Evolutionary conservation across 2,797 vertebrate species (phyloP).

Genomic region (Babyrousa celebensis): DNA sequence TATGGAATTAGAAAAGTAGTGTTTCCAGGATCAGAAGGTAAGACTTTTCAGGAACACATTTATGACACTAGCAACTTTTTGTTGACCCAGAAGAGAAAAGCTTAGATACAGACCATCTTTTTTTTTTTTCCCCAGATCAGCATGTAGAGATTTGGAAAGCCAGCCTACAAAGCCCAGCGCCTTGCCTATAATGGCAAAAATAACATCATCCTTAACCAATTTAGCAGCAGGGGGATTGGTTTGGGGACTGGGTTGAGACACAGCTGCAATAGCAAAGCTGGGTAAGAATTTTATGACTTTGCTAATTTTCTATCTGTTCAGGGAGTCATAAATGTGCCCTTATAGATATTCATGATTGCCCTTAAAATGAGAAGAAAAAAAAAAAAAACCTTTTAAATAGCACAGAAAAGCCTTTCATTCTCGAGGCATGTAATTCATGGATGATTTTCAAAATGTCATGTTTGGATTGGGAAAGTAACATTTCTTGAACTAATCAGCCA

Average conservation of each 20-base stretch:
- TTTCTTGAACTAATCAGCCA: slow-evolving; percentile 83
- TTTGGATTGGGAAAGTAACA: slow-evolving; percentile 86
- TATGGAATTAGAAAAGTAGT: slow-evolving; percentile 56
- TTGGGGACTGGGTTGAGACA: slow-evolving; percentile 59
- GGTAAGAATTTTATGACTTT: slow-evolving; percentile 80
- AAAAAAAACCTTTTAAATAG: slow-evolving; percentile 59
- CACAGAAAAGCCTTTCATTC: slow-evolving; percentile 88
- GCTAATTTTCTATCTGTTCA: slow-evolving; percentile 90
- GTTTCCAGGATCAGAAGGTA: background rate
- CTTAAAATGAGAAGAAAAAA: slow-evolving; percentile 78
- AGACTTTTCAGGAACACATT: slow-evolving; percentile 70
- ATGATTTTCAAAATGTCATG: slow-evolving; percentile 84
- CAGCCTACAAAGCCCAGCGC: slow-evolving; percentile 71
- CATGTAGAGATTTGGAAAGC: slow-evolving; percentile 60
- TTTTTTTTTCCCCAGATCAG: background rate
- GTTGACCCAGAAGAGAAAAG: slow-evolving; percentile 59
- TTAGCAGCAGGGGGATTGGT: slow-evolving; percentile 75
- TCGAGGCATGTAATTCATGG: slow-evolving; percentile 76
- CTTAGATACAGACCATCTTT: slow-evolving; percentile 60
- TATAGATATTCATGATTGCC: slow-evolving; percentile 82
- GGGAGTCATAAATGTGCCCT: slow-evolving; percentile 83
- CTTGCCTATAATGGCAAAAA: slow-evolving; percentile 80
- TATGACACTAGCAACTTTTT: slow-evolving; percentile 11
- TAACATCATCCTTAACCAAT: slow-evolving; percentile 81
- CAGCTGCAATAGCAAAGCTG: slow-evolving; percentile 84